A percentile compares a stretch with the other conserved stretches of the same genome.
Conservation (phyloP, 2,113 vertebrate genomes). For the Cephalopterus ornatus region DNA sequence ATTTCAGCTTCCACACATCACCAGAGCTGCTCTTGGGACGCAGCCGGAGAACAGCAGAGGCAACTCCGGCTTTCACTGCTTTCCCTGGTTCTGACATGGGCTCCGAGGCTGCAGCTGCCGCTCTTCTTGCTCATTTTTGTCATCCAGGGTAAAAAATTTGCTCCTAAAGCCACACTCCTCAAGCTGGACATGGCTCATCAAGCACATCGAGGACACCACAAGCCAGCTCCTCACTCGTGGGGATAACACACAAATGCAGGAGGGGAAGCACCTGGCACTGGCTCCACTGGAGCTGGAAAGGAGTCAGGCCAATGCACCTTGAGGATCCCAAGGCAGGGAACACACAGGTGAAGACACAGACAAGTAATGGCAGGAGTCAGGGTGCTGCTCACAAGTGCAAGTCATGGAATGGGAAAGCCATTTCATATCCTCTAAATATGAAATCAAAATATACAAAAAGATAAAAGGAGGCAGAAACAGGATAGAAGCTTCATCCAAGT, state of each 20-base stretch:
- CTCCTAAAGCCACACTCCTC: neutral
- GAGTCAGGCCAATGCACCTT: accelerated
- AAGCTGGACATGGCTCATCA: neutral
- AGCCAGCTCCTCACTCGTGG: neutral
- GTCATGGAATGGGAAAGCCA: neutral
- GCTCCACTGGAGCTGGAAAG: neutral
- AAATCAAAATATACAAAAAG: neutral
- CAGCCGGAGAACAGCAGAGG: neutral
- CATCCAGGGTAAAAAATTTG: neutral
- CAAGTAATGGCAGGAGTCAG: neutral
- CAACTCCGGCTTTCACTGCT: neutral
- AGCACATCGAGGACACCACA: neutral
- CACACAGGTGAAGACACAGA: neutral
- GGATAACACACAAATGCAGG: accelerated
- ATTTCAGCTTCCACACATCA: conserved; percentile 1
- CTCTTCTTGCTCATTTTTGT: neutral
- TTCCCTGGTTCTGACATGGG: neutral
- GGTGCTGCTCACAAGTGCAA: neutral
- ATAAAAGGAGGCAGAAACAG: neutral
- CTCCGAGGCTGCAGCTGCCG: neutral
- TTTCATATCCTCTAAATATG: neutral
- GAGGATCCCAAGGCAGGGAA: neutral
- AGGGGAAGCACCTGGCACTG: neutral
- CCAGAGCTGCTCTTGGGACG: neutral
- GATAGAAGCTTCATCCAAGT: neutral